Evolutionary conservation across 1,140 invertebrate species (phyloP).

Genomic region (Rhyacophila brunnea): DNA sequence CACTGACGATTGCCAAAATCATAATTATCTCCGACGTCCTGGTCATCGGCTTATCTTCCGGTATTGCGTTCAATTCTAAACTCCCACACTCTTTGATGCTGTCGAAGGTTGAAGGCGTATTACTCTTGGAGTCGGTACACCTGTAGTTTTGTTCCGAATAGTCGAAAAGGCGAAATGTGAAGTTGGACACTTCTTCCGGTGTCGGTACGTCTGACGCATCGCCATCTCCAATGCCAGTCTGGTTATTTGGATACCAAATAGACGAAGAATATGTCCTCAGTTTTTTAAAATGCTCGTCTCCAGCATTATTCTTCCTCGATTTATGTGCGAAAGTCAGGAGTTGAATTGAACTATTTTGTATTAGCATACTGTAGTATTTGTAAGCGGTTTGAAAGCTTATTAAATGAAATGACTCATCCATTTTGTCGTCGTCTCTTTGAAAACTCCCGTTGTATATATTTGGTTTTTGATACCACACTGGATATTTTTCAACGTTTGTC

Average conservation of each 20-base stretch:
- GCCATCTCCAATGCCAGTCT: neutral
- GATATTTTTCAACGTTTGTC: too few relatives aligned
- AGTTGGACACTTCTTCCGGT: constrained; percentile 19
- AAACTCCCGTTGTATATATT: too few relatives aligned
- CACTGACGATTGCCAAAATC: constrained; percentile 27
- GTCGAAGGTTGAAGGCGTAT: constrained; percentile 25
- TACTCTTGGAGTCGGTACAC: constrained; percentile 38
- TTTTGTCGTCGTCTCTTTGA: too few relatives aligned
- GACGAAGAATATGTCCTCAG: too few relatives aligned
- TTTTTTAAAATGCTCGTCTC: too few relatives aligned
- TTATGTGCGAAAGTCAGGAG: too few relatives aligned
- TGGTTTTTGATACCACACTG: too few relatives aligned
- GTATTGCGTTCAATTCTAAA: neutral
- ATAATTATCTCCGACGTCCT: constrained; percentile 20
- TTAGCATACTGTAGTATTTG: constrained; percentile 16
- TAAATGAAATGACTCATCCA: neutral
- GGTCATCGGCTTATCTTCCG: neutral
- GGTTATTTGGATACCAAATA: too few relatives aligned
- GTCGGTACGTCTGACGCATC: neutral
- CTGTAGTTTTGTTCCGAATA: constrained; percentile 38
- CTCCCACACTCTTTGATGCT: constrained; percentile 36
- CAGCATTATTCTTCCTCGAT: too few relatives aligned
- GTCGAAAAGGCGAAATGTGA: constrained; percentile 40
- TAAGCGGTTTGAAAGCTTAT: constrained; percentile 26
- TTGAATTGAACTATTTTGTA: neutral